Evolutionary conservation across 1,140 invertebrate species (phyloP).

Genomic region (Micrasema minimum): DNA sequence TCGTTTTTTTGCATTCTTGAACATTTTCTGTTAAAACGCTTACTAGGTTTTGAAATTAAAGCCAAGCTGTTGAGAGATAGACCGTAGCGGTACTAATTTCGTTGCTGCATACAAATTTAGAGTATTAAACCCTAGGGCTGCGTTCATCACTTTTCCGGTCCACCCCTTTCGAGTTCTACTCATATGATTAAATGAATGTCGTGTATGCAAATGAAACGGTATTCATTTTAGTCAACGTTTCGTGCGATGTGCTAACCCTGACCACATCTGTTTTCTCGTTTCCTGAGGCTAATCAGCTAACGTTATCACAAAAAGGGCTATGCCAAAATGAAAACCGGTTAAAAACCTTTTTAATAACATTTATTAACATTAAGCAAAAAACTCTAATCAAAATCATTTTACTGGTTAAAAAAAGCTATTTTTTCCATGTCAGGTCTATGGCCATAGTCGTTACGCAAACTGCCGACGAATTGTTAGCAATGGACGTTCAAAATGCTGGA

Average conservation of each 20-base stretch:
- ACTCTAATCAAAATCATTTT: too few species aligned
- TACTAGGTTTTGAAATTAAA: too few species aligned
- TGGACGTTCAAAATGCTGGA: too few species aligned
- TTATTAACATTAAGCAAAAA: too few species aligned
- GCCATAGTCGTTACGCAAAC: too few species aligned
- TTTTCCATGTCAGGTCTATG: too few species aligned
- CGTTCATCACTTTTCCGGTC: slow-evolving; percentile 14
- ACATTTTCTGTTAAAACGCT: too few species aligned
- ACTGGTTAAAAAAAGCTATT: too few species aligned
- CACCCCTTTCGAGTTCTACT: slow-evolving; percentile 16
- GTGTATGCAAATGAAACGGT: slow-evolving; percentile 49
- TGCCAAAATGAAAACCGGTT: background rate
- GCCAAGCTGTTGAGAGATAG: slow-evolving; percentile 1
- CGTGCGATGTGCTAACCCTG: slow-evolving; percentile 44
- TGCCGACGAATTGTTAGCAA: too few species aligned
- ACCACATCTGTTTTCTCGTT: slow-evolving; percentile 51
- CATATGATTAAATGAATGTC: slow-evolving; percentile 29
- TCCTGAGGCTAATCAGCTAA: slow-evolving; percentile 41
- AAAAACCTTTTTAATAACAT: too few species aligned
- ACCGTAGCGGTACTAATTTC: slow-evolving; percentile 24
- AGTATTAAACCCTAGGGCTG: slow-evolving; percentile 25
- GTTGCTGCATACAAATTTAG: slow-evolving; percentile 18
- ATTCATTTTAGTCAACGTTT: slow-evolving; percentile 44
- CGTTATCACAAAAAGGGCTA: slow-evolving; percentile 16
- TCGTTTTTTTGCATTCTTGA: too few species aligned